phyloP scores from a whole-genome alignment of 1,140 invertebrate genomes.

The Chironomus tepperi region DNA sequence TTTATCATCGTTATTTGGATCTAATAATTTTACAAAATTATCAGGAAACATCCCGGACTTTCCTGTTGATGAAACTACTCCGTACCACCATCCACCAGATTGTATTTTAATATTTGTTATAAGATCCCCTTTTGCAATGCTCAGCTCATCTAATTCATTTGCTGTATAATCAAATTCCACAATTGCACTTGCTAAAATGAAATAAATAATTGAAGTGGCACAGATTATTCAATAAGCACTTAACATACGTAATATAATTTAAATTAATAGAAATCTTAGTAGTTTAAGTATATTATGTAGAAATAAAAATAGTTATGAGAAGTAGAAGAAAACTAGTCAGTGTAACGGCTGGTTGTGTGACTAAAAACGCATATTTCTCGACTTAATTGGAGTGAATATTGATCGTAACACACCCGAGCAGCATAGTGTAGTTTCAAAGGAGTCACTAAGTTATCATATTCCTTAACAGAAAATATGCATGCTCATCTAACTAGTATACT shows the following conservation, averaged over 20 bases:
- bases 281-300: neutral
- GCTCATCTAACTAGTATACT: no score
- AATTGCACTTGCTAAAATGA: conserved; percentile 58
- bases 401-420: no score
- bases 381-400: no score
- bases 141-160: conserved; percentile 74
- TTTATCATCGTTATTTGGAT: conserved; percentile 36
- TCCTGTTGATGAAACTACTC: conserved; percentile 64
- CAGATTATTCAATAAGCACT: neutral
- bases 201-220: conserved; percentile 11
- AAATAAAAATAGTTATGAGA: neutral
- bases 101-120: conserved; percentile 75
- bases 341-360: no score
- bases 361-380: no score
- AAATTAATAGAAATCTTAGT: neutral
- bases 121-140: conserved; percentile 79
- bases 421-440: no score
- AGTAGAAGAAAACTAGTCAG: neutral
- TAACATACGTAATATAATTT: neutral
- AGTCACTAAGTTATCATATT: no score
- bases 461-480: no score
- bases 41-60: conserved; percentile 94
- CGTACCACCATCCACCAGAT: conserved; percentile 94
- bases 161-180: conserved; percentile 75
- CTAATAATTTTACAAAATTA: conserved; percentile 80